A percentile compares a stretch with the other conserved stretches of the same genome.
Evolutionary conservation across 2,797 vertebrate genomes (phyloP).

Genomic region (Hapalemur alaotrensis): DNA sequence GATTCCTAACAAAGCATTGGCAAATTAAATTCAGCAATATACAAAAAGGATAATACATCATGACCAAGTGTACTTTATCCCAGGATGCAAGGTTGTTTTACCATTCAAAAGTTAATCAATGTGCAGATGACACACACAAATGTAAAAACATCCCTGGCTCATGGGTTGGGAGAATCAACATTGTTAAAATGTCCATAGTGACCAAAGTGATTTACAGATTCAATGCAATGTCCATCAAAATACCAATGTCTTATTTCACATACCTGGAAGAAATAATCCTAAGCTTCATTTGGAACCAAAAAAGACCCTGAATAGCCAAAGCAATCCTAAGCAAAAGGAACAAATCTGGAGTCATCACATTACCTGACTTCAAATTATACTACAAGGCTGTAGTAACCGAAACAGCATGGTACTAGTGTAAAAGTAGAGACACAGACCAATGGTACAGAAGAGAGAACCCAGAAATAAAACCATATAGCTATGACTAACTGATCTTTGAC

Average conservation of each 20-base stretch:
- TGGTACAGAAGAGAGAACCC: not conserved
- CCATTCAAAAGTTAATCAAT: not conserved
- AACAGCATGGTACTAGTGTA: not conserved
- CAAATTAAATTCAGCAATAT: not conserved
- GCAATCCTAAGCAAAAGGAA: not conserved
- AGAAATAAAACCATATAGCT: not conserved
- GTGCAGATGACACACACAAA: not conserved
- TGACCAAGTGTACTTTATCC: not conserved
- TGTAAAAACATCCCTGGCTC: not conserved
- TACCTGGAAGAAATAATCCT: not conserved
- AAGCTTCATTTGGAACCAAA: not conserved
- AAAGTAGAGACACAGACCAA: not conserved
- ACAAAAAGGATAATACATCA: not conserved
- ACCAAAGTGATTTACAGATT: not conserved
- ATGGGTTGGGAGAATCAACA: not conserved
- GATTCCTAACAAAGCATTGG: not conserved
- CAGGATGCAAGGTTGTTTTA: not conserved
- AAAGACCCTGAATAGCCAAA: not conserved
- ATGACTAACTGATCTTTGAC: not conserved
- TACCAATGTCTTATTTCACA: not conserved
- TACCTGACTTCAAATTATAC: not conserved
- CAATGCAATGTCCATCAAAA: not conserved
- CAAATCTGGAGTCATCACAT: not conserved
- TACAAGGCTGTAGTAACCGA: not conserved
- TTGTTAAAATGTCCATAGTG: not conserved